Percentiles rank a stretch among this genome's conserved stretches.
Evolutionary conservation across 1,140 invertebrate genomes (phyloP).

Genomic region (Magallana gigas): DNA sequence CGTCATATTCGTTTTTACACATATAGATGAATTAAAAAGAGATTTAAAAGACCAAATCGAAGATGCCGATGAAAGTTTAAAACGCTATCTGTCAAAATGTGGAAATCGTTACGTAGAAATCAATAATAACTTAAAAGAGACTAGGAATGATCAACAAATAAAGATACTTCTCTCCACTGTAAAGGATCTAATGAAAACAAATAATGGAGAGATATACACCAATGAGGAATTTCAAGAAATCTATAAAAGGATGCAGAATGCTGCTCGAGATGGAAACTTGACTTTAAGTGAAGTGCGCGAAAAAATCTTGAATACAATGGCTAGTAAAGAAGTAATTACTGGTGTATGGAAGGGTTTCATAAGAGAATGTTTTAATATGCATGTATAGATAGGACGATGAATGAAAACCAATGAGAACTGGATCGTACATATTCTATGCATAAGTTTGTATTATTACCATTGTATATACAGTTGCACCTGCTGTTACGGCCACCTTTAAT

Average conservation of each 20-base stretch:
- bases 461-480: no score
- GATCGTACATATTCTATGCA: no score
- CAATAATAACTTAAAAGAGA: neutral
- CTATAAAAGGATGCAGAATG: neutral
- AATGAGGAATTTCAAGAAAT: neutral
- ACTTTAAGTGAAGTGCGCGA: neutral
- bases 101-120: neutral
- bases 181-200: neutral
- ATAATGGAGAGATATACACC: neutral
- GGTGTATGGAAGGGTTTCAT: no score
- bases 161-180: neutral
- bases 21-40: neutral
- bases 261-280: neutral
- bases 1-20: neutral
- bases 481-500: no score
- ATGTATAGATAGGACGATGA: no score
- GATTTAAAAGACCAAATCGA: neutral
- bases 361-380: no score
- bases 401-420: no score
- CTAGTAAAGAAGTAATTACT: no score
- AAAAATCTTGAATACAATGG: neutral
- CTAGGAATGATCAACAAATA: neutral
- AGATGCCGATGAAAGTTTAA: neutral
- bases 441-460: no score
- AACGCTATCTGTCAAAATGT: neutral